Base-by-base conservation (phyloP, 2,113 vertebrate genomes). In the Chloebia gouldiae region DNA sequence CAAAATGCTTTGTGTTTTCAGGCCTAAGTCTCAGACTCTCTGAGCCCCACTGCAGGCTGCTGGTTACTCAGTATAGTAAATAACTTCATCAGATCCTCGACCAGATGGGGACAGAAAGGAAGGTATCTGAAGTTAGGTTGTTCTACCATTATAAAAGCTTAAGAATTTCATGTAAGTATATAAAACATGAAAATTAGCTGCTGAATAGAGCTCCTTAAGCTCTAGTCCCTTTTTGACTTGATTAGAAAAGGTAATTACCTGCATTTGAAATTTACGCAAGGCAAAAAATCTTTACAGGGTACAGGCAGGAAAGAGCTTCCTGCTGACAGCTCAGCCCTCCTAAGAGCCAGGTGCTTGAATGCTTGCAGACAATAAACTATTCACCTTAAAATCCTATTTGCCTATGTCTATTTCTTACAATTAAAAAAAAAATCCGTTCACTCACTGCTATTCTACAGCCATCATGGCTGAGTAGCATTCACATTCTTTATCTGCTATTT, bases 231-330 rank as follows among this genome's bases (percentile, higher is more conserved):
- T 88, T 94, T 94, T 90, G 9, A 82, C 81, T 93, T 93, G 66
- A 94, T 96, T 95, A 44, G 42, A 68, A 80, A 88, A 86, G 35
- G 35, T 70, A 94, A 86, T 90, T 78, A 42, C 25, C 24, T 47
- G 69, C n/a, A 49, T 83, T 88, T 11, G 5, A 47, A 95, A 90
- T 84, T 91, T 85, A 61, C 4, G 11, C 35, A 66, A 80, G 60
- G 22, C 33, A 33, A 60, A 90, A 80, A 42, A 37, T 7, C 42
- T 77, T 72, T 5, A 40, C 60, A 63, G 50, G 51, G 54, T 37
- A 92, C 81, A 85, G 54, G 57, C 50, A 88, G 72, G 25, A 78
- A 81, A 88, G 49, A 93, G 77, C 37, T 81, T 91, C 94, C 81
- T 72, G 66, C 86, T 95, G 89, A 65, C 42, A 88, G 64, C 51